phyloP scores from a whole-genome alignment of 2,888 invertebrate species.

The Apodemia zela region DNA sequence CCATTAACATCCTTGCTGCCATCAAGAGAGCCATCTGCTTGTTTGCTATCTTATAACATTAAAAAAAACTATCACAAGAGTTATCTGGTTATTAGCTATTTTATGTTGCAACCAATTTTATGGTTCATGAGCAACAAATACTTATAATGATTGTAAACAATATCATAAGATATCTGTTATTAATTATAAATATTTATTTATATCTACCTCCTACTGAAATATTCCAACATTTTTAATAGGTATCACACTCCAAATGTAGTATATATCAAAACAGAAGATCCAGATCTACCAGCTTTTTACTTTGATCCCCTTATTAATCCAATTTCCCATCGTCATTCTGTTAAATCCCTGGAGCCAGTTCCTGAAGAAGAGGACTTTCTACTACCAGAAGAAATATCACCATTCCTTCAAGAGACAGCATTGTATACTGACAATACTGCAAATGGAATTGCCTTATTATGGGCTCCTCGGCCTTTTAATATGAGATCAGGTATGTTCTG shows the following conservation, averaged over 20 bases:
- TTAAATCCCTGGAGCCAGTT: conserved; percentile 90
- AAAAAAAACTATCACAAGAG: too few relatives aligned
- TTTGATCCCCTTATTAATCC: conserved; percentile 99
- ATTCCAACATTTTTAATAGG: conserved; percentile 74
- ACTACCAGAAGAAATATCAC: conserved; percentile 93
- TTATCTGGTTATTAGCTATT: too few relatives aligned
- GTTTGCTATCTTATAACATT: too few relatives aligned
- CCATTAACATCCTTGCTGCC: too few relatives aligned
- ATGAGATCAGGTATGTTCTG: conserved; percentile 87
- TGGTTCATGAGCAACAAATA: too few relatives aligned
- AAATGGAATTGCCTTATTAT: conserved; percentile 96
- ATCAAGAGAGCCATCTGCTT: too few relatives aligned
- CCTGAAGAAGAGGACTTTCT: conserved; percentile 97
- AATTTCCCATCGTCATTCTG: conserved; percentile 95
- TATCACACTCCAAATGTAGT: conserved; percentile 99
- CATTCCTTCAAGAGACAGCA: conserved; percentile 96
- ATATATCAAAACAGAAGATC: conserved; percentile 99
- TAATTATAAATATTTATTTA: too few relatives aligned
- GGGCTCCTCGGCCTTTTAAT: conserved; percentile 99
- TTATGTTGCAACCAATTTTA: too few relatives aligned
- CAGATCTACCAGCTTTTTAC: conserved; percentile 99
- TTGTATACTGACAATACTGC: conserved; percentile 99
- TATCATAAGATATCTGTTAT: too few relatives aligned
- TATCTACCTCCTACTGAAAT: too few relatives aligned
- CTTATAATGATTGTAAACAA: too few relatives aligned